Evolutionary conservation across 2,888 invertebrate species (phyloP).

Genomic region (Archips crataeganus): DNA sequence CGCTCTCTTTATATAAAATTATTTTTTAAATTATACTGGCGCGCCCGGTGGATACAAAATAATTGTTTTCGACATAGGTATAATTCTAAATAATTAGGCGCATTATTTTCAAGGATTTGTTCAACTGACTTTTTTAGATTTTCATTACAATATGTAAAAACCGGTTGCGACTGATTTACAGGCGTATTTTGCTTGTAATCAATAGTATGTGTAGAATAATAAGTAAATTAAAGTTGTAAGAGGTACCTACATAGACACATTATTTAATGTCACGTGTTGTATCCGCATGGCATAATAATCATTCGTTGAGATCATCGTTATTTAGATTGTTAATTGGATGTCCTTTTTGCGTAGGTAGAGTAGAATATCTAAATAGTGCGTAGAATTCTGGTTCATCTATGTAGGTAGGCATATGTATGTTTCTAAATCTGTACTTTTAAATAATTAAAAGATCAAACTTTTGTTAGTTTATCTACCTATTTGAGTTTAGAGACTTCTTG

Average conservation of each 20-base stretch:
- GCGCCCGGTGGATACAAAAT: neutral
- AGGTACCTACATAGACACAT: constrained; percentile 28
- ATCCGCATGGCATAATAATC: constrained; percentile 57
- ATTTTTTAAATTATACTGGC: constrained; percentile 20
- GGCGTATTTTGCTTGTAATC: neutral
- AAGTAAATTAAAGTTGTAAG: neutral
- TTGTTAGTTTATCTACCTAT: neutral
- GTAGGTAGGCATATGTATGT: neutral
- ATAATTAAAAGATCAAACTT: no score
- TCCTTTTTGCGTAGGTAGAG: constrained; percentile 14
- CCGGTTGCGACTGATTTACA: neutral
- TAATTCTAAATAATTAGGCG: constrained; percentile 1
- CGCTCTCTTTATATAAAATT: constrained; percentile 45
- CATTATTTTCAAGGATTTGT: neutral
- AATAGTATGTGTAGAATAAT: neutral
- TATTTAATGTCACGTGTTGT: constrained; percentile 37
- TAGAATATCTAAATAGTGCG: neutral
- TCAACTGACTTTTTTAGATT: neutral
- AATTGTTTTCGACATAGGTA: neutral
- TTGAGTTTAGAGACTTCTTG: neutral
- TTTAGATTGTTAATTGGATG: constrained; percentile 47
- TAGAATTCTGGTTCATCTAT: neutral
- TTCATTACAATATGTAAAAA: neutral
- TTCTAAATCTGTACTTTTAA: neutral
- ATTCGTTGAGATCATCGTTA: constrained; percentile 68